phyloP scores from a whole-genome alignment of 2,888 invertebrate species.

The Panzeria rudis region DNA sequence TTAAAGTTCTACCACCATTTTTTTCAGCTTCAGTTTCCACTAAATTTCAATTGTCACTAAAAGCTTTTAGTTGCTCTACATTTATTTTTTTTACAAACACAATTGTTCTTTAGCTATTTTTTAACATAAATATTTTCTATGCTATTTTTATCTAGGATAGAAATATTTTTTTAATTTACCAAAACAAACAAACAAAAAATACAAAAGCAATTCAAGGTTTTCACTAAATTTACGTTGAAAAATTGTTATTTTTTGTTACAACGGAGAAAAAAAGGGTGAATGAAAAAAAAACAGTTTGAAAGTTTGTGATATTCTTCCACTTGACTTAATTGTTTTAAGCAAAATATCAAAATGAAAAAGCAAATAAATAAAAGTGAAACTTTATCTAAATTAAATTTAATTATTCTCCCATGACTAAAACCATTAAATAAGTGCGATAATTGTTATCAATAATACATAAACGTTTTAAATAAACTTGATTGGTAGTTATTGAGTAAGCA shows the following conservation, averaged over 20 bases:
- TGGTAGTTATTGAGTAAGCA: not conserved
- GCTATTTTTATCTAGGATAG: not conserved
- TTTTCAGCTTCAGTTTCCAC: conserved; percentile 9
- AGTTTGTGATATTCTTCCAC: conserved; percentile 35
- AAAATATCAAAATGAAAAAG: not conserved
- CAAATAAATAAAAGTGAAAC: conserved; percentile 1
- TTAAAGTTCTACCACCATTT: not conserved
- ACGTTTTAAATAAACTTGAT: not conserved
- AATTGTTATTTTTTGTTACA: not conserved
- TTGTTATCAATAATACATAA: not conserved
- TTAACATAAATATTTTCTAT: conserved; percentile 3
- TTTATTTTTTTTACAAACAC: conserved; percentile 4
- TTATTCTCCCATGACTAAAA: not conserved
- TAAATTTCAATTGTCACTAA: conserved; percentile 51
- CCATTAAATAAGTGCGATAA: not conserved
- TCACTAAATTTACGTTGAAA: conserved; percentile 38
- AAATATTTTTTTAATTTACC: conserved; percentile 8
- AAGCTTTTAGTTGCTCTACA: conserved; percentile 43
- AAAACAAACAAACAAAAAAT: conserved; percentile 29
- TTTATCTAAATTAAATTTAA: not conserved
- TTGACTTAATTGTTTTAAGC: conserved; percentile 33
- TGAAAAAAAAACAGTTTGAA: not conserved
- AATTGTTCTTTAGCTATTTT: conserved; percentile 16
- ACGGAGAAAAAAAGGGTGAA: not conserved
- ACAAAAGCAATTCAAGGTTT: conserved; percentile 56